These are phyloP conservation scores for Eupithecia pulchellata DNA, from an alignment of 2,888 invertebrate species.

Conservation along the genomic window DNA sequence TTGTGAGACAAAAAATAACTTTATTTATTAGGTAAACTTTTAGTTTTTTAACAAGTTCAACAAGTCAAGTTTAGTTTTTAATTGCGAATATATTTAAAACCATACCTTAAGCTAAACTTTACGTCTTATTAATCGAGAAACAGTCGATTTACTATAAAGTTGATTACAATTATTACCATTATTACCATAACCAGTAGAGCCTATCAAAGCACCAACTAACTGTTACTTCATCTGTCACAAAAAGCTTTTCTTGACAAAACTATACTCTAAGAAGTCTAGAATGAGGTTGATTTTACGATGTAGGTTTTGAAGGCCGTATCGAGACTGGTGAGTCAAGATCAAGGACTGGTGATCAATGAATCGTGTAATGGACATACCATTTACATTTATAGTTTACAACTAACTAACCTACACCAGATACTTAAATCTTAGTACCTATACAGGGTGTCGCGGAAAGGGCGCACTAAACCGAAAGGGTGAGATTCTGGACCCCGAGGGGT, in stretches of 20 bases:
- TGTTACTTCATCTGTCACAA: neutral
- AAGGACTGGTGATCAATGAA: constrained; percentile 49
- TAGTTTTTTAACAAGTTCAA: neutral
- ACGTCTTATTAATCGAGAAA: constrained; percentile 7
- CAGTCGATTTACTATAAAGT: neutral
- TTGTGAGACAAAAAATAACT: neutral
- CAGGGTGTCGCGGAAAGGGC: no score
- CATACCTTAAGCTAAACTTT: constrained; percentile 12
- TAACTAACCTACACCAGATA: no score
- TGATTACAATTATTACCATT: constrained; percentile 33
- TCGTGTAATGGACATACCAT: neutral
- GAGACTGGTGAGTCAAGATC: constrained; percentile 52
- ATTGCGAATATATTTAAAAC: constrained; percentile 11
- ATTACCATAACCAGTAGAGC: constrained; percentile 45
- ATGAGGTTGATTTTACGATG: constrained; percentile 25
- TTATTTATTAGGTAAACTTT: no score
- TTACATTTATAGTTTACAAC: neutral
- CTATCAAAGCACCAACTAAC: constrained; percentile 30
- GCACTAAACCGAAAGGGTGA: no score
- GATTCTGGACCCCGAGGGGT: no score
- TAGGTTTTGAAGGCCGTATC: constrained; percentile 22
- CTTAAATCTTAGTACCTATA: no score
- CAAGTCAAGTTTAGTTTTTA: neutral
- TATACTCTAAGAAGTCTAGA: neutral
- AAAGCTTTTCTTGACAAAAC: neutral